Percentiles rank a stretch among this genome's conserved stretches.
Evolutionary conservation across 2,888 invertebrate species (phyloP).

Genomic region (Octonoba sinensis): DNA sequence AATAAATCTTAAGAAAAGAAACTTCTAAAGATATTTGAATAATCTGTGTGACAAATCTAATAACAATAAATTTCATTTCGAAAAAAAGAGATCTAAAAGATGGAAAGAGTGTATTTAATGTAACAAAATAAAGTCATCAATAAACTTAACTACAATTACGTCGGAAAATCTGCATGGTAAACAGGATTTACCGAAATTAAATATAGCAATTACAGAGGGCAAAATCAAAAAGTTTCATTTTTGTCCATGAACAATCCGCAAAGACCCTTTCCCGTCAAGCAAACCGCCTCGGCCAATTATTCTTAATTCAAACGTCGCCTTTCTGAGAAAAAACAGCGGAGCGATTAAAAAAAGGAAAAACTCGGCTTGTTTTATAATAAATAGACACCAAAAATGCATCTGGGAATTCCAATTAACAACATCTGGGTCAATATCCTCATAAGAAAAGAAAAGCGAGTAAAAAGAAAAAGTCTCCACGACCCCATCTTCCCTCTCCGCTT

Average conservation of each 20-base stretch:
- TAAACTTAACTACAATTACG: neutral
- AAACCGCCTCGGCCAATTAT: slow-evolving; percentile 25
- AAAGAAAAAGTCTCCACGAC: slow-evolving; percentile 1
- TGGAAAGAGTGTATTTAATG: too few species aligned
- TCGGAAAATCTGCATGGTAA: neutral
- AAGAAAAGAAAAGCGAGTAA: slow-evolving; percentile 37
- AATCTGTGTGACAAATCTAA: too few species aligned
- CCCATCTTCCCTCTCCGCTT: slow-evolving; percentile 10
- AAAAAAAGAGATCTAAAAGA: neutral
- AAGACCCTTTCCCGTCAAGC: neutral
- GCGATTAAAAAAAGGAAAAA: neutral
- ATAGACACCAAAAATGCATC: slow-evolving; percentile 46
- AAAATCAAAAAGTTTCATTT: slow-evolving; percentile 1
- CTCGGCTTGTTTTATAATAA: slow-evolving; percentile 42
- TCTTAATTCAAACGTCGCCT: slow-evolving; percentile 30
- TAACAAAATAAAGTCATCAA: slow-evolving; percentile 12
- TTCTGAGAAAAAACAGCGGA: neutral
- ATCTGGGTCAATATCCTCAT: slow-evolving; percentile 62
- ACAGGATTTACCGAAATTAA: slow-evolving; percentile 16
- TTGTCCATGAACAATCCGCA: slow-evolving; percentile 28
- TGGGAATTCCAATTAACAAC: slow-evolving; percentile 57
- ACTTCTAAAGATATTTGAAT: too few species aligned
- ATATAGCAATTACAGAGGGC: neutral
- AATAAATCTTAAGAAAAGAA: too few species aligned
- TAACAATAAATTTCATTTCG: neutral